These are phyloP conservation scores for Sminthurinus signatus DNA, from an alignment of 1,140 invertebrate genomes.

Conservation along the genomic window DNA sequence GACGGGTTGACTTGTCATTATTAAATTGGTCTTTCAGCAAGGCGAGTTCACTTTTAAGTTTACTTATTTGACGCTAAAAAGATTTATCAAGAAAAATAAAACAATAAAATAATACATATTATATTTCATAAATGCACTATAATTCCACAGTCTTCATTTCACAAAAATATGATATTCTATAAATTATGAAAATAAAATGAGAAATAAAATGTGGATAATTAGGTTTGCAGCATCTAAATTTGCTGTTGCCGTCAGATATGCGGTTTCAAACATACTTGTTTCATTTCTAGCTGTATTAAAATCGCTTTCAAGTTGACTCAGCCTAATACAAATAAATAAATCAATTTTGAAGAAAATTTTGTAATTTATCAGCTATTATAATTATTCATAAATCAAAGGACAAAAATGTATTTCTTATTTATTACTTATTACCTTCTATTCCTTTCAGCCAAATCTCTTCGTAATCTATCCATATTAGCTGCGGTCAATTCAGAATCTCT, in stretches of 20 bases:
- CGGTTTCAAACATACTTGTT: slow-evolving; percentile 2
- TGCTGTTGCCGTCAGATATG: slow-evolving; percentile 16
- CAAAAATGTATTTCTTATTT: too few species aligned
- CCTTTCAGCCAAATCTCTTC: slow-evolving; percentile 20
- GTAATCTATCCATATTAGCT: slow-evolving; percentile 16
- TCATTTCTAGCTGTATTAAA: slow-evolving; percentile 17
- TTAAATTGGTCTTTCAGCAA: too few species aligned
- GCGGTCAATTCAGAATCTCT: not conserved
- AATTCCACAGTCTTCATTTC: slow-evolving; percentile 12
- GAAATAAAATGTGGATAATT: slow-evolving; percentile 1
- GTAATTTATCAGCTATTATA: not conserved
- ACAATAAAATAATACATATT: too few species aligned
- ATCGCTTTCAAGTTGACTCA: slow-evolving; percentile 26
- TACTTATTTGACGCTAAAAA: too few species aligned
- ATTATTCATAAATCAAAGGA: not conserved
- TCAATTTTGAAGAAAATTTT: not conserved
- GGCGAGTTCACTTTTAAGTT: too few species aligned
- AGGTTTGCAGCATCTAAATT: slow-evolving; percentile 12
- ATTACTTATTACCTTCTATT: slow-evolving; percentile 26
- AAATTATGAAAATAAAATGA: not conserved
- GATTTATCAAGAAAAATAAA: too few species aligned
- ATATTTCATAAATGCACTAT: too few species aligned
- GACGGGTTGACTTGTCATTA: too few species aligned
- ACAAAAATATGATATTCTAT: not conserved
- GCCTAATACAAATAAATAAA: slow-evolving; percentile 10